These are phyloP conservation scores for Helicoverpa zea DNA, from an alignment of 1,140 invertebrate genomes.

Conservation along the genomic window DNA sequence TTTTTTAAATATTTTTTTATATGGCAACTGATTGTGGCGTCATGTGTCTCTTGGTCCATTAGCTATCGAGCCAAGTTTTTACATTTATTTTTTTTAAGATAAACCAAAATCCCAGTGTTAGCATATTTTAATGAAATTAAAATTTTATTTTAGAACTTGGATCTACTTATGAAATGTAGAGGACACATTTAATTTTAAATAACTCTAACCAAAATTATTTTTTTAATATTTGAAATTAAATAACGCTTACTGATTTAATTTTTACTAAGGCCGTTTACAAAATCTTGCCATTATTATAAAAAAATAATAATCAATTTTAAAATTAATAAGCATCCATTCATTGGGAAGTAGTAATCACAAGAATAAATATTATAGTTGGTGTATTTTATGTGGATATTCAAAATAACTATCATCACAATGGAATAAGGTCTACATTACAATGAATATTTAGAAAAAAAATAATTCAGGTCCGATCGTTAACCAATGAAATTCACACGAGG, in stretches of 20 bases:
- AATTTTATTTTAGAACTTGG: background rate
- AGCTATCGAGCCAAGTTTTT: background rate
- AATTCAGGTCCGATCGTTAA: too few relatives aligned
- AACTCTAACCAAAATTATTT: background rate
- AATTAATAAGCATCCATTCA: background rate
- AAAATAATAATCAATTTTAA: background rate
- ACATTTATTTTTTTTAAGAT: background rate
- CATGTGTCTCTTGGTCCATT: slow-evolving; percentile 28
- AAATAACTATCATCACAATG: background rate
- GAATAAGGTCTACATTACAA: too few relatives aligned
- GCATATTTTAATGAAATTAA: background rate
- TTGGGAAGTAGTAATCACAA: slow-evolving; percentile 9
- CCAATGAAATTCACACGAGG: too few relatives aligned
- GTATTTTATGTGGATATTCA: background rate
- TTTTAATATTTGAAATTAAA: slow-evolving; percentile 12
- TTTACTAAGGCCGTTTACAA: background rate
- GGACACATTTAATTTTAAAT: slow-evolving; percentile 14
- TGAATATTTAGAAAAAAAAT: too few relatives aligned
- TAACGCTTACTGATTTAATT: slow-evolving; percentile 7
- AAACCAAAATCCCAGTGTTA: background rate
- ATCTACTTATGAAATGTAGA: background rate
- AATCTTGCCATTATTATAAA: slow-evolving; percentile 25
- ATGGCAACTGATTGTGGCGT: slow-evolving; percentile 19
- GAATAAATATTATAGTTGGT: background rate
- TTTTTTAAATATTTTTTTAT: slow-evolving; percentile 45